Evolutionary conservation across 2,113 vertebrate species (phyloP).

Genomic region (Micromys minutus): DNA sequence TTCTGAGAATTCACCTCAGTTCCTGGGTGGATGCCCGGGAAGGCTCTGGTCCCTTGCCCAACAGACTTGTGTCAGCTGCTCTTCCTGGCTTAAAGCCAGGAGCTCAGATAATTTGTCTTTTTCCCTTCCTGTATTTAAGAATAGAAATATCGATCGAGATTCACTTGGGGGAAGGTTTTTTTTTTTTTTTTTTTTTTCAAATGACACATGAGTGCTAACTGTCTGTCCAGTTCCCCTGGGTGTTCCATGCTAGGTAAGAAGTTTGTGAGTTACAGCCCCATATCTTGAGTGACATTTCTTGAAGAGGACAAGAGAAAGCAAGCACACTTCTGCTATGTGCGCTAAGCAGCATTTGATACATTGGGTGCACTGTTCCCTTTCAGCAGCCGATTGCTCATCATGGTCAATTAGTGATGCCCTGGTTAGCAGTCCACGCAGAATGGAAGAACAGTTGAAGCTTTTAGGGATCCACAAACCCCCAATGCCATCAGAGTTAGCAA

Average conservation of each 20-base stretch:
- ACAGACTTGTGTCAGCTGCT: constrained; percentile 5
- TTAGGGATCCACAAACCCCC: background rate
- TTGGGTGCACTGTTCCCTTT: constrained; percentile 72
- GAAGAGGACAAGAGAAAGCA: constrained; percentile 63
- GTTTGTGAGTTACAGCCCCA: constrained; percentile 52
- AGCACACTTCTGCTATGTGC: constrained; percentile 66
- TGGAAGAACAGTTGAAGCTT: background rate
- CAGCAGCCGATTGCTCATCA: constrained; percentile 67
- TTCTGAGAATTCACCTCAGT: background rate
- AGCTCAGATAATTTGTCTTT: background rate
- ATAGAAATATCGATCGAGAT: constrained; percentile 17
- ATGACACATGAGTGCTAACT: background rate
- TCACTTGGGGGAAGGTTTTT: background rate
- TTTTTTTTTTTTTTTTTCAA: constrained; percentile 67
- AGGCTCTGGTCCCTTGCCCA: background rate
- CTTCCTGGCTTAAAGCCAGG: background rate
- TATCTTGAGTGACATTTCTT: constrained; percentile 66
- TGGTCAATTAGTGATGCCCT: constrained; percentile 70
- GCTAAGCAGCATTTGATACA: constrained; percentile 74
- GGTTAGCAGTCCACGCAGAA: constrained; percentile 14
- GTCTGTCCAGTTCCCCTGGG: background rate
- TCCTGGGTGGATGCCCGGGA: background rate
- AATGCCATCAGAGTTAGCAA: background rate
- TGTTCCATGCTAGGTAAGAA: constrained; percentile 44
- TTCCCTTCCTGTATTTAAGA: background rate